Evolutionary conservation across 2,113 vertebrate genomes (phyloP).

Genomic region (Pipra filicauda): DNA sequence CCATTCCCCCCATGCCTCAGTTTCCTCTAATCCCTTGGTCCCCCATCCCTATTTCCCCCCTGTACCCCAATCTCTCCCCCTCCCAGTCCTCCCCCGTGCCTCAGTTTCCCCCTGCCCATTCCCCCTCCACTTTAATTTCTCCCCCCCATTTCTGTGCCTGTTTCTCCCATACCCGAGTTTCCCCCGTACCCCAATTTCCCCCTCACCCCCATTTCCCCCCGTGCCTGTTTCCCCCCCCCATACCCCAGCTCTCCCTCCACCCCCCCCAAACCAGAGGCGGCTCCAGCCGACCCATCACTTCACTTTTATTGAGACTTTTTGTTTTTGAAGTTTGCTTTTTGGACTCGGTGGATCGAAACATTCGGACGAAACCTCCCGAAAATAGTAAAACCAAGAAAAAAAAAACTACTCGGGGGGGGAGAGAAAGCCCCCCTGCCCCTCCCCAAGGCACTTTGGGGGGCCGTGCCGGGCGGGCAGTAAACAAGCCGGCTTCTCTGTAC

Average conservation of each 20-base stretch:
- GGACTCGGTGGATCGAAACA: neutral
- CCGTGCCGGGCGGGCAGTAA: conserved; percentile 80
- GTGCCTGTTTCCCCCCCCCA: neutral
- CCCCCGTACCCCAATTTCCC: neutral
- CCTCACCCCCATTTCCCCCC: neutral
- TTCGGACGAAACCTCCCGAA: neutral
- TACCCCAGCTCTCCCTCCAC: no score
- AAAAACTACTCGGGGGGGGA: neutral
- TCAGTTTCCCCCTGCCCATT: neutral
- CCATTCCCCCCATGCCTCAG: neutral
- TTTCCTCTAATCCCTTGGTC: neutral
- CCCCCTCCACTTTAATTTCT: no score
- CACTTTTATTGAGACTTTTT: neutral
- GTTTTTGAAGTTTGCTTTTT: neutral
- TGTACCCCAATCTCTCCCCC: no score
- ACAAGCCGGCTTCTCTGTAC: conserved; percentile 97
- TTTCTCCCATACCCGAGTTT: neutral
- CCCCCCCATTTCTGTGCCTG: neutral
- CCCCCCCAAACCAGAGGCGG: neutral
- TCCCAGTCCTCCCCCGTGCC: no score
- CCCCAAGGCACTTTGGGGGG: conserved; percentile 83
- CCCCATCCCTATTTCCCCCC: no score
- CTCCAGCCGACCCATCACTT: neutral
- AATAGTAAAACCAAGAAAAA: neutral
- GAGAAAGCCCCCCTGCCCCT: neutral